Evolutionary conservation across 2,888 invertebrate genomes (phyloP), one percentile per base, ranked within the genome.

Genomic region (Panorpa germanica): DNA sequence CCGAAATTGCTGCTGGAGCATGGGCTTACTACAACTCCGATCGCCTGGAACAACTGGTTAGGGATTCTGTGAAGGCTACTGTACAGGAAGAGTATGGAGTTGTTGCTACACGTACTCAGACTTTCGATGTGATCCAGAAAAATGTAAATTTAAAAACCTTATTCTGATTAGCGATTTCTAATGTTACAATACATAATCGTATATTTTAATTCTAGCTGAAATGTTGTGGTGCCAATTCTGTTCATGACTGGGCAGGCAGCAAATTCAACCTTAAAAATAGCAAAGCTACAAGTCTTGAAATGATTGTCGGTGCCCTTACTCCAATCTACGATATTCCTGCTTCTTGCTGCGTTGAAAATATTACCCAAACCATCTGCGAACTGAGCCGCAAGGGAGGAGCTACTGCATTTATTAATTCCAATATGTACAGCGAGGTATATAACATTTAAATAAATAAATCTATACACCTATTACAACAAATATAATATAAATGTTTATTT

Each of bases 191-290:
- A 16, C 13, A 5, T 12, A 14, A 13, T 50, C 16, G 47, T 51
- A 33, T 29, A 44, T 25, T 46, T 49, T 36, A 47, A 47, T 46
- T 52, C 31, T 44, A 75, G 72, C 57, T 83, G 35, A 53, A 70
- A 40, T 85, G 83, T 45, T 85, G 85, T 47, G 85, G 83, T 13
- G 74, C 74, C 3, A 65, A 65, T 39, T 65, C 65, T 25, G 73
- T 77, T 3, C 52, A 53, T 2, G 80, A 81, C 49, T 82, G 80
- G 80, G 61, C 65, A 31, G 61, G 63, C 10, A 70, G 68, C 37
- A 59, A 57, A 39, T 70, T 63, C 42, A 63, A 61, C 34, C 56
- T 56, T 29, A 53, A 52, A n/a, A n/a, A n/a, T n/a, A n/a, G n/a
- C n/a, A n/a, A n/a, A n/a, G n/a, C 57, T 8, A 48, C 52, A 32